Base-by-base conservation (phyloP, 2,113 vertebrate species). In the Lates calcarifer region DNA sequence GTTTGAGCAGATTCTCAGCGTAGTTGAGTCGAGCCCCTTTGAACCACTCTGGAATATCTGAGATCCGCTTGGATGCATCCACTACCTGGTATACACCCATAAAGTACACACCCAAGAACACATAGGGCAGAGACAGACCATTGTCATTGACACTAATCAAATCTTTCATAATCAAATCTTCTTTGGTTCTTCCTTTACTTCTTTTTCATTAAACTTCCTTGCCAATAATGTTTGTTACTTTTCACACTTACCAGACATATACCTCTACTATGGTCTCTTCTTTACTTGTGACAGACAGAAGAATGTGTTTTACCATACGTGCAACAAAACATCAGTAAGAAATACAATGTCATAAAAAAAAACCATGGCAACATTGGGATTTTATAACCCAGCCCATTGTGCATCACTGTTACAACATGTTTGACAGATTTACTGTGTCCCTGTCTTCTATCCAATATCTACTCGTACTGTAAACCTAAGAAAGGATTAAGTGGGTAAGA, bases 21-120 rank as follows among this genome's bases (percentile, higher is more conserved):
- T 97, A 99, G 96, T 99, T 99, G 9, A 99, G 93, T 0, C 96
- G 95, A 51, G 97, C 97, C 17, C 97, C 98, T 88, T 83, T 94
- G 86, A 99, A 99, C 98, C 98, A 99, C 79, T 99, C 97, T 0
- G 98, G 98, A 53, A 97, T 90, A 6, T 99, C 97, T 0, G 95
- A 94, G 9, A 99, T 95, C 0, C 91, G 94, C 90, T 98, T 98
- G 0, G 96, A 96, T 0, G 86, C 87, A 81, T 99, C 97, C 81
- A 99, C 93, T 53, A 99, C 97, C 98, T 99, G 74, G 74, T 51
- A 53, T 0, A 82, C 64, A 75, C 60, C 43, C 51, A 57, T 0
- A 41, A 45, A 68, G 74, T 17, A 58, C n/a, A 77, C 70, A 74
- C 18, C 11, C 8, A 29, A 29, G 22, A 18, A 43, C 29, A 71